These are phyloP conservation scores for Azemiops feae DNA, from an alignment of 2,113 vertebrate genomes.

Conservation along the genomic window DNA sequence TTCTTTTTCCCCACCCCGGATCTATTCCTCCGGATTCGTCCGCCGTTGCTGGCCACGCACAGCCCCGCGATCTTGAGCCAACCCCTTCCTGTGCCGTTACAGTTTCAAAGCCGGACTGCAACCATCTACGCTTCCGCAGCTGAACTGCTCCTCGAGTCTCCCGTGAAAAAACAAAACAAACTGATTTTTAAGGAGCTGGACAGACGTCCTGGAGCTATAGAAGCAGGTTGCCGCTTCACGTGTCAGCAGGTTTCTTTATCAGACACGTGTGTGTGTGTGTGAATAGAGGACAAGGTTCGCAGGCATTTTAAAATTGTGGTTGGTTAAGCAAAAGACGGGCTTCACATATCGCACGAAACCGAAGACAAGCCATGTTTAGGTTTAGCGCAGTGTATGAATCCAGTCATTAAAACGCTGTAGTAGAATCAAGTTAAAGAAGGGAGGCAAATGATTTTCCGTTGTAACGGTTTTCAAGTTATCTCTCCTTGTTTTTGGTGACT, in stretches of 20 bases:
- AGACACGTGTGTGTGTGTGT: not conserved
- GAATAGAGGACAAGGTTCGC: not conserved
- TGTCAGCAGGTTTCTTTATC: not conserved
- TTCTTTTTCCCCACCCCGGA: not conserved
- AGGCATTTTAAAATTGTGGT: not conserved
- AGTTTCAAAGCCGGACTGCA: not conserved
- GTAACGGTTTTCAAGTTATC: not conserved
- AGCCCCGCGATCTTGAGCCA: not conserved
- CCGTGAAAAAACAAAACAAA: not conserved
- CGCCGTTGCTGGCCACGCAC: constrained; percentile 7
- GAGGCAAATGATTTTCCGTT: not conserved
- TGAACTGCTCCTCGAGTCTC: not conserved
- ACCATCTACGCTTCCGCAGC: not conserved
- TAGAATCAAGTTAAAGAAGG: not conserved
- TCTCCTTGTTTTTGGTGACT: not conserved
- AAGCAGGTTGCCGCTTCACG: not conserved
- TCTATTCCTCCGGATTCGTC: constrained; percentile 7
- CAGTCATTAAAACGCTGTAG: not conserved
- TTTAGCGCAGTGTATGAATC: not conserved
- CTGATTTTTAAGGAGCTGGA: not conserved
- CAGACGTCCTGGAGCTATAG: not conserved
- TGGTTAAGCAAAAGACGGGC: not conserved
- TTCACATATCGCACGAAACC: not conserved
- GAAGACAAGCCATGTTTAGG: not conserved
- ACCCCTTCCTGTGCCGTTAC: constrained; percentile 2